Evolutionary conservation across 2,797 vertebrate species (phyloP).

Genomic region (Parauchenoglanis ngamensis): DNA sequence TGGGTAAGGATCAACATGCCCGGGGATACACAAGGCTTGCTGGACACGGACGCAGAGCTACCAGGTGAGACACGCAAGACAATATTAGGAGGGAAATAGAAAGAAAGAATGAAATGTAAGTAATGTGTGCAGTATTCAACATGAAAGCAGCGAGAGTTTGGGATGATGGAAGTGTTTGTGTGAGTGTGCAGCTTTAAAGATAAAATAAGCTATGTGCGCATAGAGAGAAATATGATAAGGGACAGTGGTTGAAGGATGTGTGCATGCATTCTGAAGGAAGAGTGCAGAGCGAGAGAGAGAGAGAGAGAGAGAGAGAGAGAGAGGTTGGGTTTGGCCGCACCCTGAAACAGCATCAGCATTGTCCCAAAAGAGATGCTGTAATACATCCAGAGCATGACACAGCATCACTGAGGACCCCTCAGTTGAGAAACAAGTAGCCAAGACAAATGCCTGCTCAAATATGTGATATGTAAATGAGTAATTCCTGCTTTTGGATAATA

Average conservation of each 20-base stretch:
- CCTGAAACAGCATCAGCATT: constrained; percentile 49
- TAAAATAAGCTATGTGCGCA: neutral
- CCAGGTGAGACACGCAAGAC: constrained; percentile 49
- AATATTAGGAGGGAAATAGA: neutral
- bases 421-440: constrained; percentile 33
- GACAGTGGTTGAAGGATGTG: constrained; percentile 24
- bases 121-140: neutral
- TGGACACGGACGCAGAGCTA: constrained; percentile 54
- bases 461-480: neutral
- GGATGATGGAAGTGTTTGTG: neutral
- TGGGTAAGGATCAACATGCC: constrained; percentile 51
- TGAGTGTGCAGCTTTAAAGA: neutral
- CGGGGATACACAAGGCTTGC: constrained; percentile 51
- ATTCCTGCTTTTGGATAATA: neutral
- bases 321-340: constrained; percentile 47
- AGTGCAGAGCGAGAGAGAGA: neutral
- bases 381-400: constrained; percentile 57
- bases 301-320: constrained; percentile 33
- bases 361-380: constrained; percentile 43
- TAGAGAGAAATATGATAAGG: constrained; percentile 7
- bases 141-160: neutral
- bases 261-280: neutral
- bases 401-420: constrained; percentile 60
- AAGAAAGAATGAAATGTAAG: neutral
- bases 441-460: constrained; percentile 45